A percentile compares a stretch with the other conserved stretches of the same genome.
Conservation (phyloP, 2,888 invertebrate species). For the Agrotis segetum region DNA sequence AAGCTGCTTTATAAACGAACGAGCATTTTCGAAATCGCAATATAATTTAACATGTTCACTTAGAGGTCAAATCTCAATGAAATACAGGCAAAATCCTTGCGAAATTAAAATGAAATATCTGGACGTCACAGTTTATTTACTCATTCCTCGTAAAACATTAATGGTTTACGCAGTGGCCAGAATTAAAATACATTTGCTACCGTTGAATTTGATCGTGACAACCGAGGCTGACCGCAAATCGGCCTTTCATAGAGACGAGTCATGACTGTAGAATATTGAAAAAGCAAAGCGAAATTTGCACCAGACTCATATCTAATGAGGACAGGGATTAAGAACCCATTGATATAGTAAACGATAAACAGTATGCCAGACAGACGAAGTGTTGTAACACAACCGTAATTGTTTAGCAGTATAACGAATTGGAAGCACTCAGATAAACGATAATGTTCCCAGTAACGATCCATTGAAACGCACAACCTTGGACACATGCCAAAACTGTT, state of each 20-base stretch:
- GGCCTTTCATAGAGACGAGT: constrained; percentile 66
- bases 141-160: constrained; percentile 34
- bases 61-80: constrained; percentile 4
- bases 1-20: constrained; percentile 8
- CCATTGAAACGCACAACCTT: constrained; percentile 81
- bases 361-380: constrained; percentile 38
- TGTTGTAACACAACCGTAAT: constrained; percentile 60
- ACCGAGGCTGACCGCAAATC: constrained; percentile 65
- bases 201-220: constrained; percentile 61
- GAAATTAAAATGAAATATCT: constrained; percentile 26
- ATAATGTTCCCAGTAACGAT: constrained; percentile 76
- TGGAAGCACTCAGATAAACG: constrained; percentile 69
- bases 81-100: constrained; percentile 21
- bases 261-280: constrained; percentile 64
- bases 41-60: background rate
- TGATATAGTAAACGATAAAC: constrained; percentile 53
- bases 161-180: constrained; percentile 43
- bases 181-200: constrained; percentile 44
- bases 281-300: constrained; percentile 67
- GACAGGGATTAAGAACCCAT: constrained; percentile 45
- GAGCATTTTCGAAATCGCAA: constrained; percentile 24
- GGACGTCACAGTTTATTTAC: constrained; percentile 24
- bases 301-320: constrained; percentile 40
- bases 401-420: constrained; percentile 65
- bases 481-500: constrained; percentile 78